Base-by-base conservation (phyloP, 1,140 invertebrate species). In the Lethrus apterus region DNA sequence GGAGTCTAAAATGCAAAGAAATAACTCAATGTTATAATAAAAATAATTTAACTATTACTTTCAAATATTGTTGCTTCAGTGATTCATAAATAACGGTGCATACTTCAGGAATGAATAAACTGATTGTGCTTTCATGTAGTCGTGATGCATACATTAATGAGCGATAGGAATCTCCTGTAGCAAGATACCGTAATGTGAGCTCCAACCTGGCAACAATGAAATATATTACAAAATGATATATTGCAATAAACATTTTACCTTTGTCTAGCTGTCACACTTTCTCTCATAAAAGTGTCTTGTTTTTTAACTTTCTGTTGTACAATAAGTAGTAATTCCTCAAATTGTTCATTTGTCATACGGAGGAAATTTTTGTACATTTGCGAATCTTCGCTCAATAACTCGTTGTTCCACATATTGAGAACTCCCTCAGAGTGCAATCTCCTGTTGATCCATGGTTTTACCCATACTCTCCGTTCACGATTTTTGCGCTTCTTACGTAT, bases 101-200 rank as follows among this genome's bases (percentile, higher is more conserved):
- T 5, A 58, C 51, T 48, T 59, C 46, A n/a, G 47, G 51, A 13
- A 61, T 48, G 44, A 59, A 51, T n/a, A 26, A 15, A 7, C 34
- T 52, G 32, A 59, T 61, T 18, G 48, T 41, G 30, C 48, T 47
- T 42, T 57, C 51, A 49, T 51, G 55, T 23, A 59, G 48, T 40
- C 48, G 47, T 33, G 51, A 56, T 21, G 56, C 33, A 44, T 52
- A 55, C 41, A 51, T 49, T 11, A 60, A 30, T 29, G 44, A 51
- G 9, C 38, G 41, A 51, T 57, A 58, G 10, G 48, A 46, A 24
- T 58, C 51, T 21, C 58, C 58, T 24, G 48, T 58, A 7, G 59
- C 58, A 19, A 60, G 34, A 49, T 48, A 60, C 45, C 59, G 18
- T 30, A 57, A 35, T 31, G 59, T 61, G 9, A 55, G 31, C 41